Evolutionary conservation across 1,140 invertebrate species (phyloP), one percentile per base, ranked within the genome.

Genomic region (Ceratitis capitata): DNA sequence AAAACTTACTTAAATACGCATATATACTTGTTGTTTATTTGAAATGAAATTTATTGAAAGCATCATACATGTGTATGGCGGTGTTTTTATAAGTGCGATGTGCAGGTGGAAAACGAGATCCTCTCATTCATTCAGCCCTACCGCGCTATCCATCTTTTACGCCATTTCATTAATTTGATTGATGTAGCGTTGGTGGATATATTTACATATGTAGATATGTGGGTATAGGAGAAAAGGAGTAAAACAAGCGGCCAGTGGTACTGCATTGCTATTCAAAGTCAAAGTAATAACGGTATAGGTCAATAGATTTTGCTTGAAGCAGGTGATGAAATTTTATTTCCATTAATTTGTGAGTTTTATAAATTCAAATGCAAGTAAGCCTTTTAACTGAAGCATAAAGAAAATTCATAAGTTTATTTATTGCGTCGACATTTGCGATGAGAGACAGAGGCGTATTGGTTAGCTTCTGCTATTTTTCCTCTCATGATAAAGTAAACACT

Each of bases 251-350:
- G n/a, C n/a, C n/a, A n/a, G n/a, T n/a, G n/a, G n/a, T n/a, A n/a
- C n/a, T n/a, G n/a, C n/a, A n/a, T n/a, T n/a, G n/a, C n/a, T n/a
- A n/a, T n/a, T n/a, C n/a, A n/a, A n/a, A n/a, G n/a, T n/a, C n/a
- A n/a, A n/a, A n/a, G n/a, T n/a, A n/a, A 5, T 23, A 23, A 23
- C 5, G 29, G 29, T 2, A 23, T 3, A 35, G 14, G 6, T 35
- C 10, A 26, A 35, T 64, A 29, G 58, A 64, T 78, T 42, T 32
- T 26, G n/a, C 35, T n/a, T 78, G 26, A 45, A 45, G n/a, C 39
- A 78, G 39, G 69, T 78, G 69, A 45, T 78, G 69, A 78, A 78
- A 78, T 26, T 78, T 78, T 78, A 23, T 78, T 78, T 45, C 19
- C 35, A 23, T 45, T 45, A 78, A 32, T 47, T 78, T 78, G 69